These are phyloP conservation scores for Tolmerus cingulatus DNA, from an alignment of 2,888 invertebrate species.

Conservation along the genomic window DNA sequence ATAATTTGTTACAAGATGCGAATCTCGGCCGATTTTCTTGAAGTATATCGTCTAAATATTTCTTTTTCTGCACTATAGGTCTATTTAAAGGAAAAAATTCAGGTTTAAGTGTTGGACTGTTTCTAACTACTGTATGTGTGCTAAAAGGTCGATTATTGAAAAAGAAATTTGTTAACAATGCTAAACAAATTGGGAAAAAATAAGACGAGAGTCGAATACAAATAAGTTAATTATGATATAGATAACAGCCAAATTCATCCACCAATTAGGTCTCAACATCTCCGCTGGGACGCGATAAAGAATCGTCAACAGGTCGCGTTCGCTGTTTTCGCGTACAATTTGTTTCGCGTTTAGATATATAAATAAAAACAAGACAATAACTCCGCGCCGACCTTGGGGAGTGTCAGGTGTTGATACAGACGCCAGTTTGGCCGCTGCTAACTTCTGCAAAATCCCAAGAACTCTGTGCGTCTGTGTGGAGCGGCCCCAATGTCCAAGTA, in stretches of 20 bases:
- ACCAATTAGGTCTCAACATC: not conserved
- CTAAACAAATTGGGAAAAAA: not conserved
- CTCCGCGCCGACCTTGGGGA: constrained; percentile 6
- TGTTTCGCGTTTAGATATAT: constrained; percentile 9
- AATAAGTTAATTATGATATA: not conserved
- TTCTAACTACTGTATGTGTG: not conserved
- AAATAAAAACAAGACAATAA: not conserved
- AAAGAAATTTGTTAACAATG: not conserved
- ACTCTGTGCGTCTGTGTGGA: not conserved
- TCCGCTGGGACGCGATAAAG: not conserved
- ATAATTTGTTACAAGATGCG: constrained; percentile 30
- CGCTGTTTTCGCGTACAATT: not conserved
- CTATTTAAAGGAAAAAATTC: not conserved
- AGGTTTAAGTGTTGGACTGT: not conserved
- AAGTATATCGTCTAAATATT: not conserved
- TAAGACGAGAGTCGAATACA: not conserved
- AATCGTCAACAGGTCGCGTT: constrained; percentile 5
- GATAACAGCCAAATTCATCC: not conserved
- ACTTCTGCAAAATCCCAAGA: not conserved
- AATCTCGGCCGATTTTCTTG: not conserved
- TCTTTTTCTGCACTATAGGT: not conserved
- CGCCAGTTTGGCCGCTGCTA: not conserved
- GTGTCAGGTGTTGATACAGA: constrained; percentile 18
- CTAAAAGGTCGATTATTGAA: not conserved
- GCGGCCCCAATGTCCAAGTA: not conserved